Evolutionary conservation across 2,113 vertebrate species (phyloP).

Genomic region (Syngnathoides biaculeatus): DNA sequence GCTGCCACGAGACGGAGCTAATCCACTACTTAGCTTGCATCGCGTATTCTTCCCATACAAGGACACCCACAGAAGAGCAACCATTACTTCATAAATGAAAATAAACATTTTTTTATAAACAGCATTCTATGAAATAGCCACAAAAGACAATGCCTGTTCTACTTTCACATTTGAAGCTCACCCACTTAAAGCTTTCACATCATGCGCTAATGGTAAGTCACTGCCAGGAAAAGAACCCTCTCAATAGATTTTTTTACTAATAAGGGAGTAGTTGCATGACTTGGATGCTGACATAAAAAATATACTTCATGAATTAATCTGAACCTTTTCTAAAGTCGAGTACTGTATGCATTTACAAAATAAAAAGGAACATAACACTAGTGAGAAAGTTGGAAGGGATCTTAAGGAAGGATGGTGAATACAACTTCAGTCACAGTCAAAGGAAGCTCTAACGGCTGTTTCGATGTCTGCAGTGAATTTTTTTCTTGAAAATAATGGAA

Average conservation of each 20-base stretch:
- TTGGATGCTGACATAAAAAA: conserved; percentile 25
- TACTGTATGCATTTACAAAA: not conserved
- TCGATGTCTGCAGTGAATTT: not conserved
- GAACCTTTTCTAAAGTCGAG: conserved; percentile 1
- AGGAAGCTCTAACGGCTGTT: not conserved
- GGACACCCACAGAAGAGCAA: conserved; percentile 17
- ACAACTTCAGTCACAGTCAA: not conserved
- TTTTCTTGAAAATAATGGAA: not conserved
- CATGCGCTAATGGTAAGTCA: conserved; percentile 48
- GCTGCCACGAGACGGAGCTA: conserved; percentile 62
- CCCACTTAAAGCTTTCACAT: conserved; percentile 22
- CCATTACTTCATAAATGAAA: conserved; percentile 16
- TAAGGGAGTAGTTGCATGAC: conserved; percentile 21
- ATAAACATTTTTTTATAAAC: conserved; percentile 4
- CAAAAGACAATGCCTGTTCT: conserved; percentile 19
- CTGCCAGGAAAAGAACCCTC: conserved; percentile 25
- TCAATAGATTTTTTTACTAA: conserved; percentile 34
- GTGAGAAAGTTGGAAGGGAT: not conserved
- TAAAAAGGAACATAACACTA: not conserved
- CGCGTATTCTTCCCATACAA: conserved; percentile 25
- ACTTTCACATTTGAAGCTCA: conserved; percentile 44
- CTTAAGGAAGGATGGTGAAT: not conserved
- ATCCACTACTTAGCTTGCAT: conserved; percentile 50
- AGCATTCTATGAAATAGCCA: not conserved
- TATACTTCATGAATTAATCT: conserved; percentile 10